phyloP scores from a whole-genome alignment of 2,888 invertebrate species.

The Mythimna impura region DNA sequence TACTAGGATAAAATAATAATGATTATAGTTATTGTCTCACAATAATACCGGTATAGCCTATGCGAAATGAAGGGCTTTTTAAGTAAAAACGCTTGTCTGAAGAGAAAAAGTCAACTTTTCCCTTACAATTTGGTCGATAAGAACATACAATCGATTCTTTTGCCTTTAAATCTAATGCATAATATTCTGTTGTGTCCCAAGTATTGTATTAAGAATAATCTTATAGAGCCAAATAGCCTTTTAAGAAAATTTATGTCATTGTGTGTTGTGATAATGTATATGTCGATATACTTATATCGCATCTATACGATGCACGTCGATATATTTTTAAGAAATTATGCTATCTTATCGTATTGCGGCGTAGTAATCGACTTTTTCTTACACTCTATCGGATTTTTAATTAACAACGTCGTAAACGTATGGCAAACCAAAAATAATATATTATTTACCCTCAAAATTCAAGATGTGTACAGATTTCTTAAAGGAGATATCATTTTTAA shows the following conservation, averaged over 20 bases:
- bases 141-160: constrained; percentile 29
- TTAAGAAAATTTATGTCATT: constrained; percentile 1
- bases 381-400: constrained; percentile 2
- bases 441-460: constrained; percentile 26
- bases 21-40: too few species aligned
- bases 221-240: constrained; percentile 14
- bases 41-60: too few species aligned
- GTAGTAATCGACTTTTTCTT: constrained; percentile 5
- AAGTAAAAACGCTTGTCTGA: not conserved
- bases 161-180: constrained; percentile 29
- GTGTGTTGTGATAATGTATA: not conserved
- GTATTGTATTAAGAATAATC: not conserved
- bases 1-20: too few species aligned
- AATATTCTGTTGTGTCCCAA: constrained; percentile 18
- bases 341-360: not conserved
- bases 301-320: not conserved
- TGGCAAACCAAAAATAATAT: constrained; percentile 14
- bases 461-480: constrained; percentile 27
- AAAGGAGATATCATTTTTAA: constrained; percentile 17
- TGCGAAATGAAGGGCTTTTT: not conserved
- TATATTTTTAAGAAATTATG: not conserved
- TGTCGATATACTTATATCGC: constrained; percentile 3
- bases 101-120: not conserved
- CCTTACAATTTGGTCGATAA: constrained; percentile 11
- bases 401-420: constrained; percentile 12